Conservation (phyloP, 2,113 vertebrate genomes). For the Puntigrus tetrazona region DNA sequence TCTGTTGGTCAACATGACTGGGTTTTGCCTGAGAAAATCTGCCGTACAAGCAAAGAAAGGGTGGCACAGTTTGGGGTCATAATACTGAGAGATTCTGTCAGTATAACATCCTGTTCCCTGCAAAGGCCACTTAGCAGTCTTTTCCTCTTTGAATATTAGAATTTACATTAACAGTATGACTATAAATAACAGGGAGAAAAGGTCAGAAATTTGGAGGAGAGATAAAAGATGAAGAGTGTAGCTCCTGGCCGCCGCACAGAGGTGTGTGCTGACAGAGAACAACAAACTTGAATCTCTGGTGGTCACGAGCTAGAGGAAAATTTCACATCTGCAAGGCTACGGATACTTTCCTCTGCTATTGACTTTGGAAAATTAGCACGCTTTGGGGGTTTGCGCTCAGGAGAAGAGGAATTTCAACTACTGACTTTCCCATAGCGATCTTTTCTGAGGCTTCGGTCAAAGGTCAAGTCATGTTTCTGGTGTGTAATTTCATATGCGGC, state of each 20-base stretch:
- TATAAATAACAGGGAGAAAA: slow-evolving; percentile 29
- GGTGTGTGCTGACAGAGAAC: slow-evolving; percentile 31
- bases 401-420: slow-evolving; percentile 60
- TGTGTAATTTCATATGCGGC: slow-evolving; percentile 4
- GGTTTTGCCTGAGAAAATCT: neutral
- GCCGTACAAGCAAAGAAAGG: neutral
- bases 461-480: slow-evolving; percentile 23
- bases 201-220: slow-evolving; percentile 51
- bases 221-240: slow-evolving; percentile 43
- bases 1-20: neutral
- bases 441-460: neutral
- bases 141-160: slow-evolving; percentile 53
- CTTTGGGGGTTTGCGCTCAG: slow-evolving; percentile 54
- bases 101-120: slow-evolving; percentile 55
- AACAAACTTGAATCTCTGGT: slow-evolving; percentile 35
- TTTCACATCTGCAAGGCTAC: slow-evolving; percentile 63
- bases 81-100: slow-evolving; percentile 39
- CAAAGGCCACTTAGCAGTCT: slow-evolving; percentile 54
- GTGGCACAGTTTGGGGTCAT: slow-evolving; percentile 2
- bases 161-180: neutral
- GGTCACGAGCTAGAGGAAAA: slow-evolving; percentile 54
- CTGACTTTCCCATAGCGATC: slow-evolving; percentile 54
- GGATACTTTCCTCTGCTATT: slow-evolving; percentile 56
- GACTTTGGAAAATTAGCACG: slow-evolving; percentile 57
- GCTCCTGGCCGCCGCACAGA: slow-evolving; percentile 13